Base-by-base conservation (phyloP, 2,888 invertebrate genomes). In the Spatulosminthurus flaviceps region DNA sequence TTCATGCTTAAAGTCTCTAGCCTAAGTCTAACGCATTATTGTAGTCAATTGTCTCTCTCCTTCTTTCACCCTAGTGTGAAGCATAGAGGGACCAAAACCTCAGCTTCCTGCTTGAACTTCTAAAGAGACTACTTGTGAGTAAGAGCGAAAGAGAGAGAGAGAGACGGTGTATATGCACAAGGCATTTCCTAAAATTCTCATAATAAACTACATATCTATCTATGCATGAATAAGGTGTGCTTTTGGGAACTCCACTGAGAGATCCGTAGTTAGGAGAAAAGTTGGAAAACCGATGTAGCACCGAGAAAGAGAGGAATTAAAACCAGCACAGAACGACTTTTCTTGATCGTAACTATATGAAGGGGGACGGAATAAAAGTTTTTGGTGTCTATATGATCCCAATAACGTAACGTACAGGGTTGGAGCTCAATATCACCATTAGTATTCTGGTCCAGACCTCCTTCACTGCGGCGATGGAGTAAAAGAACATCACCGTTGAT, bases 401-500 rank as follows among this genome's bases (percentile, higher is more conserved):
- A 72, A 73, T 78, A 78, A 78, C 72, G 67, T n/a, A 34, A 34
- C n/a, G 34, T 66, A 16, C 29, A 29, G n/a, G n/a, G 22, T 64
- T 64, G 22, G 22, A 64, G 66, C 75, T 77, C 71, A 77, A 69
- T 61, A 71, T 41, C 66, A 42, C 77, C 80, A 82, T 82, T 82
- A 81, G 81, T 82, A 82, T 82, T 82, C 82, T 69, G 75, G 70
- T 79, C 80, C 21, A 66, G 75, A 66, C 66, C 51, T 76, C 70
- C 70, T 22, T 61, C 76, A 67, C 69, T 74, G 75, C 70, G 77
- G 75, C 79, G 79, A 80, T 79, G 66, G 69, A 71, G 79, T 64
- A 79, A 78, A 73, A 79, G 78, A 75, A 82, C 82, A 81, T 82
- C 81, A 80, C 74, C 80, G 78, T 71, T 82, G 82, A 82, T 82